These are phyloP conservation scores for Caenorhabditis sp. DNA, from an alignment of 2,888 invertebrate species.

Conservation along the genomic window DNA sequence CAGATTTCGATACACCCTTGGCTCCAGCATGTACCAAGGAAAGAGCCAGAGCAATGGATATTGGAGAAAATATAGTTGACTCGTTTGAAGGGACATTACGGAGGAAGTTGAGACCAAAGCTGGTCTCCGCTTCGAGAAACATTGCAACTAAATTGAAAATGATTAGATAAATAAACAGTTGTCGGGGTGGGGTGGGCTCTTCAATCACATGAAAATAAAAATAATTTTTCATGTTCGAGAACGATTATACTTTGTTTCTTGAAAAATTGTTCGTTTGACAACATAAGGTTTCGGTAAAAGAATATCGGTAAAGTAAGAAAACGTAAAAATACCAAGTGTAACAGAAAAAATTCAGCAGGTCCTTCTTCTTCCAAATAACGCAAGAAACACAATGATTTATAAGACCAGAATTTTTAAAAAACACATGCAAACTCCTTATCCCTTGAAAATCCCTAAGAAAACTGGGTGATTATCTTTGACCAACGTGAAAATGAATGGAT, in stretches of 20 bases:
- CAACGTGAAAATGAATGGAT: conserved; percentile 51
- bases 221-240: too few species aligned
- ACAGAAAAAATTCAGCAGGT: neutral
- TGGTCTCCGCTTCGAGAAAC: conserved; percentile 23
- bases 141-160: neutral
- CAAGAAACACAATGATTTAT: too few species aligned
- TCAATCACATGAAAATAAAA: too few species aligned
- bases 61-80: conserved; percentile 25
- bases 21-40: conserved; percentile 30
- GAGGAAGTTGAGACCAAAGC: conserved; percentile 31
- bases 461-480: conserved; percentile 21
- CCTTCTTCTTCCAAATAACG: neutral
- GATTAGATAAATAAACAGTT: too few species aligned
- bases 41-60: conserved; percentile 27
- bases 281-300: too few species aligned
- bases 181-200: too few species aligned
- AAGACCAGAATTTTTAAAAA: too few species aligned
- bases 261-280: too few species aligned
- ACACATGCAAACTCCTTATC: too few species aligned
- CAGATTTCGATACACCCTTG: conserved; percentile 12
- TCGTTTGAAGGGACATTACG: conserved; percentile 20
- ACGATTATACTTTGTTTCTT: too few species aligned
- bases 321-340: neutral
- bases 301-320: too few species aligned
- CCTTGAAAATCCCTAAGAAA: too few species aligned